phyloP scores from a whole-genome alignment of 2,888 invertebrate species.

The Mimachlamys varia region DNA sequence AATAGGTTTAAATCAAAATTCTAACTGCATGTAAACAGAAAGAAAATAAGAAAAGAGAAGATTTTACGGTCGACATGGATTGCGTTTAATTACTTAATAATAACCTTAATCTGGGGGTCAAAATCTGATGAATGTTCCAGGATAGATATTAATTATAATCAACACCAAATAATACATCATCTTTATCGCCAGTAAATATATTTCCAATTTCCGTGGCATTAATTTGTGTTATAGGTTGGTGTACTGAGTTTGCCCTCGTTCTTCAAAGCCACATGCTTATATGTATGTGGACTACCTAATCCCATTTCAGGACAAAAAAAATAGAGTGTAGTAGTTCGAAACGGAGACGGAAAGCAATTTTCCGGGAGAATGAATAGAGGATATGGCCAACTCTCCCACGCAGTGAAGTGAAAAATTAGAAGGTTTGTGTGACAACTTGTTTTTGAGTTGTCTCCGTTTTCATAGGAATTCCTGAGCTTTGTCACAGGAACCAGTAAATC shows the following conservation, averaged over 20 bases:
- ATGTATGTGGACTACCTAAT: conserved; percentile 2
- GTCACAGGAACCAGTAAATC: background rate
- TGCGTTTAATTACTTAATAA: background rate
- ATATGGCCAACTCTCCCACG: conserved; percentile 34
- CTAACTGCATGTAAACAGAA: no score
- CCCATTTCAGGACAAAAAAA: background rate
- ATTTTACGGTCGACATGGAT: background rate
- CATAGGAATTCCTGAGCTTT: background rate
- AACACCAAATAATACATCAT: background rate
- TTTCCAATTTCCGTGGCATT: background rate
- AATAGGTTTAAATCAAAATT: no score
- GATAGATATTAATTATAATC: background rate
- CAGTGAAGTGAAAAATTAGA: conserved; percentile 49
- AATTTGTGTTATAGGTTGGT: background rate
- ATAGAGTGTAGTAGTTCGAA: conserved; percentile 21
- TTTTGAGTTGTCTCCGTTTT: conserved; percentile 40
- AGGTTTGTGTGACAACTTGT: conserved; percentile 45
- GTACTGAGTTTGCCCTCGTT: background rate
- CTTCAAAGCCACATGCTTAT: background rate
- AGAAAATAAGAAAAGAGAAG: background rate
- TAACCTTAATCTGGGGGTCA: background rate
- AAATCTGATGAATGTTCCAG: background rate
- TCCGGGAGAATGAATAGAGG: conserved; percentile 4
- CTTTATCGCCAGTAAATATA: background rate
- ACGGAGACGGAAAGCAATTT: conserved; percentile 20